Evolutionary conservation across 2,797 vertebrate species (phyloP), one percentile per base, ranked within the genome.

Genomic region (Basileuterus tristriatus): DNA sequence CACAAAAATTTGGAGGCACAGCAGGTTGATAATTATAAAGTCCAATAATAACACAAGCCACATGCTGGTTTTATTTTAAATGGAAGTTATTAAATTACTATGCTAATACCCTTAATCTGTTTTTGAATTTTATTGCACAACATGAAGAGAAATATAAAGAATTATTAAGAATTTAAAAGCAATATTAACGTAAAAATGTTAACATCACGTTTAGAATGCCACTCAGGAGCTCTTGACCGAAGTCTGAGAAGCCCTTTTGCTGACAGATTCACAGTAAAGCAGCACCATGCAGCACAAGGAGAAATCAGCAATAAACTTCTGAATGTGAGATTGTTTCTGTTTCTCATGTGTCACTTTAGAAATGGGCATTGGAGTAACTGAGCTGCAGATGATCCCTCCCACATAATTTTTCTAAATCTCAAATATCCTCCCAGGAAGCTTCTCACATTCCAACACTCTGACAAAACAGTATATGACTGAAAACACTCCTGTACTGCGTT

Each of bases 1-100:
- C 52, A 89, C 59, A 93, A 60, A 91, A 91, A 72, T 64, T 43
- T 88, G 43, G 65, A 94, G 32, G 78, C 80, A 87, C 83, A 95
- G 89, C 43, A 89, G 89, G 76, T 65, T 82, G 87, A 81, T 89
- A 96, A 96, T 92, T 95, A 71, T 89, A 81, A 92, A 76, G 77
- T 47, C 87, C 89, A 87, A 89, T 68, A 90, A 68, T 75, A 93
- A 94, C 53, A 85, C 10, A 91, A 88, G 67, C 58, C 79, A 89
- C 92, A 85, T 27, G 65, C 74, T 91, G 86, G 37, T 87, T 95
- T 94, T 86, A 80, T 90, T 96, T 90, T 81, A 85, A 95, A 94
- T 87, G 39, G 77, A 64, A 90, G 65, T 77, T 94, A 94, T 76
- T 90, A 94, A 90, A 96, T 94, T 87, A 83, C 65, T 81, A 41